These are phyloP conservation scores for Wiebesia pumilae DNA, from an alignment of 1,140 invertebrate species.

Conservation along the genomic window DNA sequence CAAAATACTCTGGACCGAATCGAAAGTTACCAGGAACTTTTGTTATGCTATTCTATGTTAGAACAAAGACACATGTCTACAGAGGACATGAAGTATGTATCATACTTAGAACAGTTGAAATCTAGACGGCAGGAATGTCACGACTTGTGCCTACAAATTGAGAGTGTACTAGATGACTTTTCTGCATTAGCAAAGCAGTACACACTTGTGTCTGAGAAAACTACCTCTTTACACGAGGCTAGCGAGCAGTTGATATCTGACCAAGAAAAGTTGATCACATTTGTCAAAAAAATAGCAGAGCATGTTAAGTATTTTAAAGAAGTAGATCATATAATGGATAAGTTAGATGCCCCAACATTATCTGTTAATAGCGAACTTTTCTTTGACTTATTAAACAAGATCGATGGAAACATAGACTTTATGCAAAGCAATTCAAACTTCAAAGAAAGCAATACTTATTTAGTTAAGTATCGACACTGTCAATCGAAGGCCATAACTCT, in stretches of 20 bases:
- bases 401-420: constrained; percentile 92
- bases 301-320: constrained; percentile 91
- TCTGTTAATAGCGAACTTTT: constrained; percentile 90
- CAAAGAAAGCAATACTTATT: constrained; percentile 83
- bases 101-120: constrained; percentile 83
- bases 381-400: constrained; percentile 85
- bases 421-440: constrained; percentile 88
- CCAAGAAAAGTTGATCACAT: constrained; percentile 87
- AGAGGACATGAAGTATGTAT: constrained; percentile 80
- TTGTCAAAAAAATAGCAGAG: constrained; percentile 86
- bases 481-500: constrained; percentile 86
- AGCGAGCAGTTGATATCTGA: constrained; percentile 92
- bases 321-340: constrained; percentile 86
- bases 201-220: constrained; percentile 90
- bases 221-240: constrained; percentile 90
- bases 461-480: constrained; percentile 86
- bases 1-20: constrained; percentile 61
- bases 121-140: constrained; percentile 83
- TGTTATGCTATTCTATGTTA: constrained; percentile 81
- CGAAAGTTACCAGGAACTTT: constrained; percentile 75
- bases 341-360: constrained; percentile 85
- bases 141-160: constrained; percentile 80
- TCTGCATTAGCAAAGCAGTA: constrained; percentile 85
- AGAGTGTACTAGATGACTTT: constrained; percentile 83
- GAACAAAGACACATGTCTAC: constrained; percentile 79